Conservation (phyloP, 92 coral and sea anemone species). For the Epizoanthus rinbou region DNA sequence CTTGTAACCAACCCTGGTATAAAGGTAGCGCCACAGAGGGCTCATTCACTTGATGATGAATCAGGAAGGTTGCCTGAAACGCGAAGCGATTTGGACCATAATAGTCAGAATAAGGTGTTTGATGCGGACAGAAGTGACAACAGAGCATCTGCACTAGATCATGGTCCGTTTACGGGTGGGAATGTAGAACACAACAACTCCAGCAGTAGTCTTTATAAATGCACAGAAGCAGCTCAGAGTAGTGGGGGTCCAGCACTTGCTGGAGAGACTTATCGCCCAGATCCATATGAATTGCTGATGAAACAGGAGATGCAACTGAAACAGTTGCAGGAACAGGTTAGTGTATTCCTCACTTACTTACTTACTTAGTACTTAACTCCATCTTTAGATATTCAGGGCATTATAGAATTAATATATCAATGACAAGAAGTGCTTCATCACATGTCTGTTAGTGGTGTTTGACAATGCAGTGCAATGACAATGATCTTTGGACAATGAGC, state of each 20-base stretch:
- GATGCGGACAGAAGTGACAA: neutral
- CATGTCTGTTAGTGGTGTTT: no score
- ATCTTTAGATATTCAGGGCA: neutral
- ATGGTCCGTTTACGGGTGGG: neutral
- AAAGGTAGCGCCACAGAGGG: neutral
- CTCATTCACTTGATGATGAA: neutral
- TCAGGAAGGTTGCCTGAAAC: neutral
- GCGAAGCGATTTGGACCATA: neutral
- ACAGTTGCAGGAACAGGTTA: constrained; percentile 77
- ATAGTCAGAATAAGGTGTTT: neutral
- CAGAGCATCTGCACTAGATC: neutral
- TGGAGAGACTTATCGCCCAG: constrained; percentile 33
- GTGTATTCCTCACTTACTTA: neutral
- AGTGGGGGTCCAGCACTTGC: neutral
- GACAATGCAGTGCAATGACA: no score
- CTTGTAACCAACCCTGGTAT: neutral
- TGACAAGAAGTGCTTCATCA: no score
- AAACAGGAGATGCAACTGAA: constrained; percentile 69
- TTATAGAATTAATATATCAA: neutral
- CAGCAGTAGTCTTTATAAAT: neutral
- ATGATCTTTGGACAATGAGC: no score
- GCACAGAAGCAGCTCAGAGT: neutral
- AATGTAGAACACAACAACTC: neutral
- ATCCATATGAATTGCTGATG: constrained; percentile 68
- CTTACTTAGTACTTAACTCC: neutral